Conservation (phyloP, 2,113 vertebrate genomes). For the Urocynchramus pylzowi region DNA sequence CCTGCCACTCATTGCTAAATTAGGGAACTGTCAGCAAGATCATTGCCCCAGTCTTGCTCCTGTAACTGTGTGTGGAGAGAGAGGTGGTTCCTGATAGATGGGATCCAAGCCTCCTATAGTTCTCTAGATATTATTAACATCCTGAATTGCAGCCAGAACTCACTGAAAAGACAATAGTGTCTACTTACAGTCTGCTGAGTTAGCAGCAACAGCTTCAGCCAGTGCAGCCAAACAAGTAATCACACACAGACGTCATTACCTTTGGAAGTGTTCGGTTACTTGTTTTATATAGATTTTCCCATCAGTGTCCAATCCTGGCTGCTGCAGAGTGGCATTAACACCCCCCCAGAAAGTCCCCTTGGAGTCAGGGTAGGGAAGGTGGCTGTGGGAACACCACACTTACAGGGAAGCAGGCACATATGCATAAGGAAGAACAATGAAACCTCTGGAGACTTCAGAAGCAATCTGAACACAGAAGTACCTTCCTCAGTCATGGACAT, state of each 20-base stretch:
- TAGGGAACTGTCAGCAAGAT: not conserved
- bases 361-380: not conserved
- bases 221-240: conserved; percentile 4
- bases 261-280: not conserved
- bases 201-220: conserved; percentile 40
- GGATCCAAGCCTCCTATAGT: not conserved
- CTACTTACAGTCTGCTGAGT: conserved; percentile 50
- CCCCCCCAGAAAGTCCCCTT: rapidly evolving
- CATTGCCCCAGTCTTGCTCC: not conserved
- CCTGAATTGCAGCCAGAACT: conserved; percentile 24
- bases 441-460: not conserved
- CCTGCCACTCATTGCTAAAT: not conserved
- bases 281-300: not conserved
- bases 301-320: not conserved
- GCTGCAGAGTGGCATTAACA: not conserved
- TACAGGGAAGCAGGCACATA: not conserved
- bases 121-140: conserved; percentile 34
- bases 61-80: not conserved
- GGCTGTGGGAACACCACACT: not conserved
- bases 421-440: rapidly evolving
- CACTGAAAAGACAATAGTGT: conserved; percentile 17
- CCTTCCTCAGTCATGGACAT: not conserved
- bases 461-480: not conserved
- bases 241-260: not conserved
- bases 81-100: not conserved